Evolutionary conservation across 1,140 invertebrate genomes (phyloP), one percentile per base, ranked within the genome.

Genomic region (Metaphire vulgaris): DNA sequence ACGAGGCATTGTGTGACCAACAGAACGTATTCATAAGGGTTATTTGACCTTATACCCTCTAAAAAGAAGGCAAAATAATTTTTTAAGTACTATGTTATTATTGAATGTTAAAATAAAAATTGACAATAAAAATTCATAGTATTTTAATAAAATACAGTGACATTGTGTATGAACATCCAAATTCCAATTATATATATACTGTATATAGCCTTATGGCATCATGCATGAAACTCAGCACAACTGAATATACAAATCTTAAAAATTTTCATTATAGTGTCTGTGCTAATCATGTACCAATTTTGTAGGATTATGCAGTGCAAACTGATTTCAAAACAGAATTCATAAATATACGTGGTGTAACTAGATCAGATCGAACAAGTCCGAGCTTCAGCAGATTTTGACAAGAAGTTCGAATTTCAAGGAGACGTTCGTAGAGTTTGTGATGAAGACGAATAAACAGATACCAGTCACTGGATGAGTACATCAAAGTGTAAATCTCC

Each of bases 381-480:
- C 41, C 41, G 6, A 12, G 41, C 21, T 56, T 6, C 21, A 12
- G 41, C 6, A 56, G 6, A 6, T 56, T 6, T 56, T 56, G 41
- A 56, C 41, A 56, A 21, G 6, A 12, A 6, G 41, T 56, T 56
- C 41, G 41, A 12, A 56, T 56, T 12, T 56, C 6, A 56, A 56
- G 41, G 21, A 56, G 41, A 56, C 41, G 41, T 56, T 56, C 41
- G 21, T 56, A 56, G 6, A 56, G 21, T 21, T 56, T 56, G 41
- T 56, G 41, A 56, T 56, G 41, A 56, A 56, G 41, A 56, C 41
- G 41, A 56, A 56, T 56, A 21, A 56, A 56, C 41, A 56, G 41
- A 56, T 56, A 56, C 41, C 41, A 56, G 41, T 56, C 41, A 56
- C 41, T 56, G 41, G 6, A 12, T 56, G 41, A 12, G 21, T 56